Percentiles rank a stretch among this genome's conserved stretches.
Evolutionary conservation across 2,797 vertebrate genomes (phyloP).

Genomic region (Anabacerthia variegaticeps): DNA sequence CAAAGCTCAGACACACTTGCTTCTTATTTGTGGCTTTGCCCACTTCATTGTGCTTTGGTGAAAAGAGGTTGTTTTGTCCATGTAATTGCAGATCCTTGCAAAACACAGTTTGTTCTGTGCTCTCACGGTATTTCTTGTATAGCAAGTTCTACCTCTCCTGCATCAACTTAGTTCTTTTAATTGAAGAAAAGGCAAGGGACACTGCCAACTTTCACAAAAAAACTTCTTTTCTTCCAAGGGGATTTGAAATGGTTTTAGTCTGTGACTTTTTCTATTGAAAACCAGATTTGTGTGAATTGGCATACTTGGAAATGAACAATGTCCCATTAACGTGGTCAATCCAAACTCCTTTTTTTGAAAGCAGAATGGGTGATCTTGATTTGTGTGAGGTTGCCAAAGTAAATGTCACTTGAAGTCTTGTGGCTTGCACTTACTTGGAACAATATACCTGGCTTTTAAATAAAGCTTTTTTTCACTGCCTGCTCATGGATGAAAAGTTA

Average conservation of each 20-base stretch:
- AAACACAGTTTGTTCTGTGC: background rate
- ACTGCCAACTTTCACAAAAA: background rate
- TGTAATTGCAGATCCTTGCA: background rate
- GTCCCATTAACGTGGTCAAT: background rate
- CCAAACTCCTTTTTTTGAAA: background rate
- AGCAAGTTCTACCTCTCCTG: background rate
- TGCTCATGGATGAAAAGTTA: background rate
- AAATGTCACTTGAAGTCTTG: slow-evolving; percentile 29
- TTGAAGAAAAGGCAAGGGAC: background rate
- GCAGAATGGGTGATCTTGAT: slow-evolving; percentile 5
- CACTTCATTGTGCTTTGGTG: background rate
- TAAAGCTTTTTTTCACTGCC: background rate
- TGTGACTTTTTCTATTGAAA: slow-evolving; percentile 25
- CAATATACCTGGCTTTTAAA: slow-evolving; percentile 25
- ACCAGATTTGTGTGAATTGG: background rate
- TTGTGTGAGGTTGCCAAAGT: slow-evolving; percentile 15
- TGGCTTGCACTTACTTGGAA: slow-evolving; percentile 24
- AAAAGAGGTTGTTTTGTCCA: background rate
- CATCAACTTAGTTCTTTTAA: background rate
- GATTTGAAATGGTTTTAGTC: background rate
- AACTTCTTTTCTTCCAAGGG: background rate
- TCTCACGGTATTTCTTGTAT: background rate
- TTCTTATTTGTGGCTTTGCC: background rate
- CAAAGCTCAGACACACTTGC: background rate
- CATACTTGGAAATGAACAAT: background rate